Base-by-base conservation (phyloP, 2,797 vertebrate species). In the Esox masquinongy region DNA sequence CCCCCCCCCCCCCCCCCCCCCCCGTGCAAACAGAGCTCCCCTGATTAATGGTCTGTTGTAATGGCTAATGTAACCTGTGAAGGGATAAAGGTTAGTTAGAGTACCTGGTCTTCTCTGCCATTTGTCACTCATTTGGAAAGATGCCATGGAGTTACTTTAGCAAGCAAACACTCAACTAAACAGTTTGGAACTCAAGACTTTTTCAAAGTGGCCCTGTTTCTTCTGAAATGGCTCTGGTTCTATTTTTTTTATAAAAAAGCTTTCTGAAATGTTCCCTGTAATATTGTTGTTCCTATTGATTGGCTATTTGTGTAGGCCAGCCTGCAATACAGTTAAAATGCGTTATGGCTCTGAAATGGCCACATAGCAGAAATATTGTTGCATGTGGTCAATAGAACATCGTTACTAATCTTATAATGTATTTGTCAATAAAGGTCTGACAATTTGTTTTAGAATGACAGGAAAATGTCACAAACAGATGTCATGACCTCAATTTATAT, bases 11-110 rank as follows among this genome's bases (percentile, higher is more conserved):
- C n/a, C n/a, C n/a, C n/a, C n/a, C n/a, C n/a, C n/a, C n/a, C 84
- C 77, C 22, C 82, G 84, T 85, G 89, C 88, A 92, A 92, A 92
- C 90, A 91, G 74, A 82, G 80, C 85, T 85, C 80, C 77, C 87
- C 85, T 91, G 91, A 93, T 91, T 90, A 92, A 92, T 92, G 90
- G 89, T 85, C 89, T 90, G 89, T 84, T 61, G 56, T 61, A 61
- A 61, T 61, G 56, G 82, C 75, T 89, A 88, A 90, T 88, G 89
- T 86, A 88, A 87, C 87, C 85, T 74, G 22, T 17, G 24, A 34
- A 61, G 43, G 9, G 79, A 81, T 84, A 82, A 75, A 87, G 85
- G 84, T 87, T 84, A 87, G 85, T 88, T 85, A 87, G 85, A 77
- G 84, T 89, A 91, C 87, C 88, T 90, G 82, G 86, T 86, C 68